phyloP scores from a whole-genome alignment of 2,888 invertebrate genomes.

The Drosophila setosimentum region DNA sequence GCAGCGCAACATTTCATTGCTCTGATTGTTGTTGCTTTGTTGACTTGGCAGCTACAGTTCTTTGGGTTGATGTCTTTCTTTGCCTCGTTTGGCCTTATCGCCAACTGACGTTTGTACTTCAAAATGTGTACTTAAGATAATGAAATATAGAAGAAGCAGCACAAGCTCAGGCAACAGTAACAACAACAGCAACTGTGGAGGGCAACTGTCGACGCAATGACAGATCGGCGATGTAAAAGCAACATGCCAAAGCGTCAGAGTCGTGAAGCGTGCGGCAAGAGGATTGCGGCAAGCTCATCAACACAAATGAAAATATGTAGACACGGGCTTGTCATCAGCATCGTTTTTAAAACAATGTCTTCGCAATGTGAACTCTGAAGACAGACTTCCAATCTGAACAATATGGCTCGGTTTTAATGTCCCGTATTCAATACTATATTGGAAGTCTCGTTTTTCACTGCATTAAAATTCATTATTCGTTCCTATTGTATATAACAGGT shows the following conservation, averaged over 20 bases:
- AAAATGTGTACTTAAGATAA: constrained; percentile 82
- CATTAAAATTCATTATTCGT: neutral
- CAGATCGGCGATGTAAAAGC: constrained; percentile 26
- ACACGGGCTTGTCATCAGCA: constrained; percentile 53
- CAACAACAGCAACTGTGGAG: constrained; percentile 5
- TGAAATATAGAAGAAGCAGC: constrained; percentile 52
- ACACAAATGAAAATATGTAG: constrained; percentile 44
- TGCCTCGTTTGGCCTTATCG: constrained; percentile 65
- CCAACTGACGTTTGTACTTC: constrained; percentile 81
- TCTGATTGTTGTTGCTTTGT: constrained; percentile 54
- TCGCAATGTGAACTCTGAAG: constrained; percentile 32
- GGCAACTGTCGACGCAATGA: constrained; percentile 34
- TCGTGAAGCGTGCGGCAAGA: constrained; percentile 29
- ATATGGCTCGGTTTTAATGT: constrained; percentile 12
- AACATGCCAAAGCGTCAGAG: constrained; percentile 30
- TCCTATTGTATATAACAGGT: neutral
- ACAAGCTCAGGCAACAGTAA: constrained; percentile 12
- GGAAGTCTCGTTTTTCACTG: neutral
- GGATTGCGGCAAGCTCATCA: constrained; percentile 26
- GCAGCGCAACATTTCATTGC: constrained; percentile 54
- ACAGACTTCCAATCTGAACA: constrained; percentile 37
- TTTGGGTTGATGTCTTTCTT: constrained; percentile 55
- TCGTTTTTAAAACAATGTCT: constrained; percentile 20
- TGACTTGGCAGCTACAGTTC: constrained; percentile 59
- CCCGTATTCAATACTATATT: neutral